phyloP scores from a whole-genome alignment of 2,113 vertebrate genomes.

The Lota lota region DNA sequence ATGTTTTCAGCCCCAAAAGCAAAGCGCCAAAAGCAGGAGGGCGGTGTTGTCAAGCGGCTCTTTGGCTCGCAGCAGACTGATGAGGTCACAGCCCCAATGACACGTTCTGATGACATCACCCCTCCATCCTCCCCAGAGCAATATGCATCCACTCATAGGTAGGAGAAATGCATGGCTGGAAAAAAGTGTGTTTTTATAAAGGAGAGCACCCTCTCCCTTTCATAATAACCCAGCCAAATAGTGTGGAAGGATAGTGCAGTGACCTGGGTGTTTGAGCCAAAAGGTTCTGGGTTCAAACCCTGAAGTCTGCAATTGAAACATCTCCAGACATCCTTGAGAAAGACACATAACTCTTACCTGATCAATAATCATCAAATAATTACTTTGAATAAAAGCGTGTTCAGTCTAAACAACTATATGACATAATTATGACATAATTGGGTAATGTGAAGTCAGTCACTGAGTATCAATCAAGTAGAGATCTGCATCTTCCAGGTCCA shows the following conservation, averaged over 20 bases:
- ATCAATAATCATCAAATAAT: background rate
- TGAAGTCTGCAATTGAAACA: too few species aligned
- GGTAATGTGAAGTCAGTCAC: background rate
- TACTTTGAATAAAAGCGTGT: background rate
- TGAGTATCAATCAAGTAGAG: background rate
- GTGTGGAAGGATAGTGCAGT: too few species aligned
- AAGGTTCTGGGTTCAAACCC: too few species aligned
- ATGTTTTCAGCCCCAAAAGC: constrained; percentile 72
- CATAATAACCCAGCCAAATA: too few species aligned
- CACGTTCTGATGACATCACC: constrained; percentile 57
- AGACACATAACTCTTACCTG: background rate
- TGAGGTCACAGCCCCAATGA: constrained; percentile 46
- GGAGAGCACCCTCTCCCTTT: background rate
- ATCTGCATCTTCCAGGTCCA: constrained; percentile 34
- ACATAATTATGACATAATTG: background rate
- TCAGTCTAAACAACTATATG: background rate
- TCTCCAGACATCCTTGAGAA: background rate
- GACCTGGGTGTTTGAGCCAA: too few species aligned
- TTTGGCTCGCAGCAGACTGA: constrained; percentile 58
- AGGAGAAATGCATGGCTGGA: constrained; percentile 11
- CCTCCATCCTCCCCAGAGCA: constrained; percentile 72
- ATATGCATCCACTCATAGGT: constrained; percentile 60
- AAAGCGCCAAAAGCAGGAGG: constrained; percentile 81
- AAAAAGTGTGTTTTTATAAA: background rate
- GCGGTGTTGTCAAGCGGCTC: constrained; percentile 78